A percentile compares a stretch with the other conserved stretches of the same genome.
These are phyloP conservation scores for Eupithecia vulgata DNA, from an alignment of 2,888 invertebrate species.

Conservation along the genomic window DNA sequence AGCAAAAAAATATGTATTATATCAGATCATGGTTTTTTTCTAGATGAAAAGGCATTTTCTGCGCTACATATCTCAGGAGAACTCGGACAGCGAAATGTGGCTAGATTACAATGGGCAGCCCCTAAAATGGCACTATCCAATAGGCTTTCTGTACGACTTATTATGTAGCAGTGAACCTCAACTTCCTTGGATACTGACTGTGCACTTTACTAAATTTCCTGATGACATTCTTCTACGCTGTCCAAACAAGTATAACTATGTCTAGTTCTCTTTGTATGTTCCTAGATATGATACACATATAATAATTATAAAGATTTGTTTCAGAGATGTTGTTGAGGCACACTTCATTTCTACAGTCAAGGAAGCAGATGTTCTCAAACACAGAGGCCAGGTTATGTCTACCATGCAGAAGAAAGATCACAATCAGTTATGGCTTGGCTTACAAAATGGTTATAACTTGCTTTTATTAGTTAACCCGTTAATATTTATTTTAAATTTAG, in stretches of 20 bases:
- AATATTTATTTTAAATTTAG: neutral
- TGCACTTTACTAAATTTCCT: slow-evolving; percentile 98
- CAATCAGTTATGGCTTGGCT: slow-evolving; percentile 96
- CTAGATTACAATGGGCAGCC: slow-evolving; percentile 96
- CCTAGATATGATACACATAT: neutral
- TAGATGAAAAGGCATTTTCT: slow-evolving; percentile 95
- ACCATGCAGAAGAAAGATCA: slow-evolving; percentile 98
- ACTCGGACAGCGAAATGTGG: slow-evolving; percentile 96
- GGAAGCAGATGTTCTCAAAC: slow-evolving; percentile 99
- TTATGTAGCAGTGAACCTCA: slow-evolving; percentile 86
- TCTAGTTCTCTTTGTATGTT: neutral
- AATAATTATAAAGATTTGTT: slow-evolving; percentile 43
- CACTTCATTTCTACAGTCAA: slow-evolving; percentile 98
- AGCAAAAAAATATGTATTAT: neutral
- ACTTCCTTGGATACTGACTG: slow-evolving; percentile 96
- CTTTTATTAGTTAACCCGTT: neutral
- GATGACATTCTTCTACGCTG: slow-evolving; percentile 94
- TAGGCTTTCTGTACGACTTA: slow-evolving; percentile 96
- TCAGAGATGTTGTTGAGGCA: slow-evolving; percentile 94
- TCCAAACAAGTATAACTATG: slow-evolving; percentile 87
- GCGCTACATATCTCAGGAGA: slow-evolving; percentile 91
- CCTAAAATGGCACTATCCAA: slow-evolving; percentile 94
- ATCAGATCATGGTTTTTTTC: slow-evolving; percentile 42
- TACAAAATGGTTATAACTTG: slow-evolving; percentile 90
- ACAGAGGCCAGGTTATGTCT: slow-evolving; percentile 94